Evolutionary conservation across 1,140 invertebrate species (phyloP), one percentile per base, ranked within the genome.

Genomic region (Chlorops oryzae): DNA sequence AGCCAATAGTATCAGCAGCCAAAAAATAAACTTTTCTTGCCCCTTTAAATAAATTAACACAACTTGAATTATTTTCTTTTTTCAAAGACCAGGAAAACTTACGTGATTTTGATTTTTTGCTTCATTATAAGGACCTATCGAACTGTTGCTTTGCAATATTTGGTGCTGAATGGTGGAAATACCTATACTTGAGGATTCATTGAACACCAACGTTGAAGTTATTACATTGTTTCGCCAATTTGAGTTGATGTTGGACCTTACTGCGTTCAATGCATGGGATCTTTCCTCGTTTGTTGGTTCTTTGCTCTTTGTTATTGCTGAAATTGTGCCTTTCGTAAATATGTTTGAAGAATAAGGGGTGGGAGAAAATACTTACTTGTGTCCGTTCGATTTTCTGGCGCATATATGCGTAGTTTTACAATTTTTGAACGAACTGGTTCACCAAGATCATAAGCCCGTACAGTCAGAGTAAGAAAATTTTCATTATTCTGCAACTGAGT

Each of bases 181-280:
- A 5, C 18, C 12, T 5, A 44, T 22, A 25, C 20, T n/a, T 17
- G 9, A 7, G 9, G 15, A 9, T 7, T 23, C 23, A 44, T 10
- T 17, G 3, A 82, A 84, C 1, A 82, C 77, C 2, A 90, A 81
- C 3, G 82, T 81, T 5, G 87, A 87, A 5, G 82, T 81, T 1
- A 90, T 84, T 35, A 87, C 80, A 65, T 86, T 89, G 60, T 86
- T 87, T n/a, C n/a, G n/a, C n/a, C n/a, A n/a, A n/a, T n/a, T n/a
- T n/a, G n/a, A n/a, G n/a, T n/a, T n/a, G n/a, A n/a, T n/a, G n/a
- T n/a, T n/a, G n/a, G 10, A 68, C 61, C 17, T 63, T 66, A 18
- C 58, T 50, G 5, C 59, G 59, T 1, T 57, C 54, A 46, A 58
- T 65, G 2, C 51, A 54, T 0, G 52, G 51, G 85, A 85, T 54